Conservation (phyloP, 2,113 vertebrate species). For the Labeo catla region DNA sequence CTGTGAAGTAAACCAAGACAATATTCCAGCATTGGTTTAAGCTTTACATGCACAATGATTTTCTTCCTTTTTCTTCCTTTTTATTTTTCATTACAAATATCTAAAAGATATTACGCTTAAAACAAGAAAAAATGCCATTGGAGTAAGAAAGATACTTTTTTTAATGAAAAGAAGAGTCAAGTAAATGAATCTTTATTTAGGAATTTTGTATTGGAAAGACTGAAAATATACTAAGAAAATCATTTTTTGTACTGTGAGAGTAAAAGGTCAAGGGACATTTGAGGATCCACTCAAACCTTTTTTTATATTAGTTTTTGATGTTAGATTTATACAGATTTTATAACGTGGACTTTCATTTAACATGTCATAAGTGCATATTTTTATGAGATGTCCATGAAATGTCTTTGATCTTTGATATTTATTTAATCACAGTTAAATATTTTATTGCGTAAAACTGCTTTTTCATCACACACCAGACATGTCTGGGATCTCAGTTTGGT, state of each 20-base stretch:
- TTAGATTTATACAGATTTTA: neutral
- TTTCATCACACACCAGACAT: neutral
- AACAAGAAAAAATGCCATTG: too few relatives aligned
- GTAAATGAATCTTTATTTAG: neutral
- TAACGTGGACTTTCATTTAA: too few relatives aligned
- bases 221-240: neutral
- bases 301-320: neutral
- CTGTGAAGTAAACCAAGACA: conserved; percentile 42
- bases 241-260: neutral
- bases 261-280: neutral
- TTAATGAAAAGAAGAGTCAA: neutral
- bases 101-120: neutral
- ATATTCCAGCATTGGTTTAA: conserved; percentile 48
- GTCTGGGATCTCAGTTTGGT: neutral
- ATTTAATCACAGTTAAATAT: conserved; percentile 1
- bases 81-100: neutral
- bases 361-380: neutral
- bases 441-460: neutral
- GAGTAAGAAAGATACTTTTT: too few relatives aligned
- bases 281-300: neutral
- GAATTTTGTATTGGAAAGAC: too few relatives aligned
- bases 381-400: neutral
- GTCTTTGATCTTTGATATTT: neutral
- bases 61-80: neutral
- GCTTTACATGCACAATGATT: conserved; percentile 23